Evolutionary conservation across 1,140 invertebrate genomes (phyloP).

Genomic region (Homalodisca vitripennis): DNA sequence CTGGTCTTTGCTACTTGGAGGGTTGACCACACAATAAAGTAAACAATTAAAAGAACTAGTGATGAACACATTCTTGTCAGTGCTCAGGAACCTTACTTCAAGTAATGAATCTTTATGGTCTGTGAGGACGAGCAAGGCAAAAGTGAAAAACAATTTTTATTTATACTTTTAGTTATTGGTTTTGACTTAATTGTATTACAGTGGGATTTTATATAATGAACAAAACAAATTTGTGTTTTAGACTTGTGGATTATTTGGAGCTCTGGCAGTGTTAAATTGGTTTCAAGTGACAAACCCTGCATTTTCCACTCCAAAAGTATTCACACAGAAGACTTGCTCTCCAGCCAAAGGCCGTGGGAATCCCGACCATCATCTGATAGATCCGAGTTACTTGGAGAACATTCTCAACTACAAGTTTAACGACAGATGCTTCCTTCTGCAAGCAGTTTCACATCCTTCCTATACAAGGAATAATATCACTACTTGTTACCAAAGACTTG

Average conservation of each 20-base stretch:
- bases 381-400: neutral
- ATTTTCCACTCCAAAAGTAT: conserved; percentile 10
- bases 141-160: too few species aligned
- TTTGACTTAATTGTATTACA: too few species aligned
- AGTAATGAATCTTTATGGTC: too few species aligned
- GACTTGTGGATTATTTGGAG: conserved; percentile 54
- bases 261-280: conserved; percentile 70
- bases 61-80: too few species aligned
- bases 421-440: conserved; percentile 50
- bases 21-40: too few species aligned
- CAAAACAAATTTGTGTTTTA: conserved; percentile 50
- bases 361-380: neutral
- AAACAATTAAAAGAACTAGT: too few species aligned
- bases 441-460: conserved; percentile 92
- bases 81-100: too few species aligned
- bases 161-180: too few species aligned
- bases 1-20: too few species aligned
- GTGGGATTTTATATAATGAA: too few species aligned
- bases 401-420: conserved; percentile 10
- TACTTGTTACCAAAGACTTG: conserved; percentile 89
- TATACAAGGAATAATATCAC: conserved; percentile 83
- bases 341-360: neutral
- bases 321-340: neutral
- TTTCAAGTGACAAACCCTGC: conserved; percentile 60
- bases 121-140: too few species aligned